Evolutionary conservation across 2,888 invertebrate genomes (phyloP).

Genomic region (Tineola bisselliella): DNA sequence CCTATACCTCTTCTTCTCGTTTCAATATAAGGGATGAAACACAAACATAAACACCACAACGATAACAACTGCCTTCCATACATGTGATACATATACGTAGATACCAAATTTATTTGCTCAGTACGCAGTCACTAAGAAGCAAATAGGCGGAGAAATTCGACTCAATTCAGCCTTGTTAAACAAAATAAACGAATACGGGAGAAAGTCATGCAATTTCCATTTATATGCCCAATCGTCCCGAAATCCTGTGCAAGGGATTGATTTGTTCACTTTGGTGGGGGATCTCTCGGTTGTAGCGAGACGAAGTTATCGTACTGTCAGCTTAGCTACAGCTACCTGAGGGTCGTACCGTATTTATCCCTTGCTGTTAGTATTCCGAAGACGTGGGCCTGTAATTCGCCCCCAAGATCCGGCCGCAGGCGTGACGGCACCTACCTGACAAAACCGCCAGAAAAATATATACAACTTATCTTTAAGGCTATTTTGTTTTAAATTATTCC

Average conservation of each 20-base stretch:
- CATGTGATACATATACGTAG: background rate
- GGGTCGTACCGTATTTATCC: constrained; percentile 16
- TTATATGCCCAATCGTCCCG: constrained; percentile 14
- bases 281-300: constrained; percentile 35
- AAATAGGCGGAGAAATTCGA: constrained; percentile 1
- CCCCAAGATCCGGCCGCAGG: constrained; percentile 15
- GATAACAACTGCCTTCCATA: background rate
- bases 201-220: constrained; percentile 13
- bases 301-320: constrained; percentile 44
- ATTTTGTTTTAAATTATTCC: background rate
- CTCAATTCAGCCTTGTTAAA: constrained; percentile 8
- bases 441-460: background rate
- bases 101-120: background rate
- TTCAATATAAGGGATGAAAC: background rate
- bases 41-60: constrained; percentile 1
- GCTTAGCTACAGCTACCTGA: constrained; percentile 53
- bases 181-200: constrained; percentile 5
- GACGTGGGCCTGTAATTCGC: constrained; percentile 54
- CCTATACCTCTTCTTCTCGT: background rate
- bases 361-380: constrained; percentile 54
- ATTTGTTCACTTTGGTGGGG: constrained; percentile 40
- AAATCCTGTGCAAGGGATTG: constrained; percentile 29
- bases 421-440: constrained; percentile 11
- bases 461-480: background rate
- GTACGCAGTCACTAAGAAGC: constrained; percentile 1